A percentile compares a stretch with the other conserved stretches of the same genome.
Conservation (phyloP, 2,113 vertebrate species). For the Setophaga kirtlandii region DNA sequence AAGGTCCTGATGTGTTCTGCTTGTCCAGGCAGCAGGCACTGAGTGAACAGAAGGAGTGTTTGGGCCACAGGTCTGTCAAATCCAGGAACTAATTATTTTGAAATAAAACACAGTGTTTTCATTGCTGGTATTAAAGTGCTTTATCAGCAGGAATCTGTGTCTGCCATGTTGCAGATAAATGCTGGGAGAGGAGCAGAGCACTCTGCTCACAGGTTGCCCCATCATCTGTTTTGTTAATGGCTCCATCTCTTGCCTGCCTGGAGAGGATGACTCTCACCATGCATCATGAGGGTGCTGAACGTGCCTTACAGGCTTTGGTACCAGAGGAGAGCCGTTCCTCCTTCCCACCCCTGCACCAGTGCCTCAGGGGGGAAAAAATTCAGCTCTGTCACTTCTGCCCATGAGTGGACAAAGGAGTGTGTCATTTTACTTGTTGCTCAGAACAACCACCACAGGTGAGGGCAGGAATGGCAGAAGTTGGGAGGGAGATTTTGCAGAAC, state of each 20-base stretch:
- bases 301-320: not conserved
- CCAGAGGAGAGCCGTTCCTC: not conserved
- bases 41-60: not conserved
- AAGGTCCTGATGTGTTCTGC: not conserved
- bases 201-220: fast-evolving
- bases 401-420: fast-evolving
- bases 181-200: not conserved
- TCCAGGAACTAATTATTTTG: not conserved
- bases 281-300: not conserved
- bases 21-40: not conserved
- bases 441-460: fast-evolving
- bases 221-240: conserved; percentile 18
- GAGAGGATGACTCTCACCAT: not conserved
- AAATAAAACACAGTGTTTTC: not conserved
- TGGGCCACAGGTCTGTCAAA: not conserved
- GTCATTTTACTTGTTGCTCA: not conserved
- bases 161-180: conserved; percentile 35
- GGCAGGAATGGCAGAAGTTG: not conserved
- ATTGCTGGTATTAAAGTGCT: conserved; percentile 1
- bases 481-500: not conserved
- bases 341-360: not conserved
- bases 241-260: not conserved
- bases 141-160: conserved; percentile 29
- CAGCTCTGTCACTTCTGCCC: not conserved
- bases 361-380: not conserved